Evolutionary conservation across 2,113 vertebrate genomes (phyloP), one percentile per base, ranked within the genome.

Genomic region (Leptodactylus fuscus): DNA sequence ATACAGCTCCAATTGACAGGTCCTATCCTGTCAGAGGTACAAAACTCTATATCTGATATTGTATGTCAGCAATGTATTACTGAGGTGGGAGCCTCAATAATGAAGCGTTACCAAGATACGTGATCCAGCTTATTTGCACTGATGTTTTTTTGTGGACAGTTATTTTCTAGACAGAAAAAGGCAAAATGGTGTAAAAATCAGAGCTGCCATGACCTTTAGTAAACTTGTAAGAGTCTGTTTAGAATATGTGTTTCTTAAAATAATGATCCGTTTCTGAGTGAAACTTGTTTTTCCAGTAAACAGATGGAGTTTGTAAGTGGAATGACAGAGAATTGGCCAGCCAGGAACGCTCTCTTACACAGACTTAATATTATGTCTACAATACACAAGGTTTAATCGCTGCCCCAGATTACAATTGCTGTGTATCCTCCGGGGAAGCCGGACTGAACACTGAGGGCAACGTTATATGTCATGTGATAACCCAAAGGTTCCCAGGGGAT

Each of bases 371-470:
- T 46, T 73, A 73, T 46, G 36, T 24, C 38, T 41, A 71, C 89
- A 89, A 27, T 88, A 89, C 87, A 88, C 88, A 93, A 92, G 92
- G 93, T 92, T 93, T 94, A 94, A 94, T 92, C 90, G 90, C 90
- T 87, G 90, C 88, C 87, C 90, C 90, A 89, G 88, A 89, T 91
- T 88, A 89, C 91, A 92, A 90, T 90, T 89, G 88, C 85, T 88
- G 88, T 81, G 88, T 41, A 86, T 88, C 91, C 92, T 88, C 91
- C 0, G 84, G 91, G 90, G 93, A 91, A 82, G 55, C 87, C 2
- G 87, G 87, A 87, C 92, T 90, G 91, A 91, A 93, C 91, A 93
- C 81, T 88, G 86, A 81, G 89, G 89, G 83, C 88, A 87, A 88
- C 91, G 91, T 94, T 90, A 92, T 87, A 87, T 73, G 55, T 88